A percentile compares a stretch with the other conserved stretches of the same genome.
phyloP scores from a whole-genome alignment of 2,797 vertebrate genomes.

The Neosalanx taihuensis region DNA sequence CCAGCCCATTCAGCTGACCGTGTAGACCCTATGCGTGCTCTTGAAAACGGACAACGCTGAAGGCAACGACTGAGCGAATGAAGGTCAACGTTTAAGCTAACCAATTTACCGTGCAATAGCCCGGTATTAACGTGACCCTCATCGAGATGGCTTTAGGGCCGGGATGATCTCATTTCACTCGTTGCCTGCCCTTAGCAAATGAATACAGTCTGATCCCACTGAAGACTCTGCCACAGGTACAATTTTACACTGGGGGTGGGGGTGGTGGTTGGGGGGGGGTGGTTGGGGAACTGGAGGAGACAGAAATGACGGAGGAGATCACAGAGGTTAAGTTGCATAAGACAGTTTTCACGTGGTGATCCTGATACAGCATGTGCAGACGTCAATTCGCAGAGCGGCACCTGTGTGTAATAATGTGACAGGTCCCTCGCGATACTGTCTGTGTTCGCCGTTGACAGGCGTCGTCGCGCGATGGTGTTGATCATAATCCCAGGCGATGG shows the following conservation, averaged over 20 bases:
- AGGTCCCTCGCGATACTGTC: constrained; percentile 17
- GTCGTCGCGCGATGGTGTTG: constrained; percentile 18
- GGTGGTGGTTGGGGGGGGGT: constrained; percentile 12
- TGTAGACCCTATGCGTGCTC: no score
- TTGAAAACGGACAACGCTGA: no score
- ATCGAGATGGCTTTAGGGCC: constrained; percentile 55
- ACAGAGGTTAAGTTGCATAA: neutral
- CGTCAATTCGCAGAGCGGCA: constrained; percentile 14
- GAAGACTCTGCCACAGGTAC: constrained; percentile 54
- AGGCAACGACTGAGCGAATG: no score
- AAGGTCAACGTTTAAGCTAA: constrained; percentile 9
- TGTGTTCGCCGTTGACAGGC: constrained; percentile 21
- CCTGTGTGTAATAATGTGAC: constrained; percentile 30
- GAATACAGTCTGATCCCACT: constrained; percentile 46
- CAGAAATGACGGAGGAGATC: constrained; percentile 39
- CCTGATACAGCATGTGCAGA: constrained; percentile 21
- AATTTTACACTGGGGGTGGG: constrained; percentile 61
- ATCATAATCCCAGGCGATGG: constrained; percentile 26
- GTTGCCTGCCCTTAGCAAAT: constrained; percentile 64
- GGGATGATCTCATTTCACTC: constrained; percentile 66
- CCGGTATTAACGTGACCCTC: constrained; percentile 63
- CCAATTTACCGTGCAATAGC: constrained; percentile 43
- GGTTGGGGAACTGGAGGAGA: constrained; percentile 20
- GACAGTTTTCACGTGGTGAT: constrained; percentile 8
- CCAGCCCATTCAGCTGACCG: no score